Percentiles rank a stretch among this genome's conserved stretches.
Evolutionary conservation across 64 coral and sea anemone genomes (phyloP).

Genomic region (Montipora foliosa): DNA sequence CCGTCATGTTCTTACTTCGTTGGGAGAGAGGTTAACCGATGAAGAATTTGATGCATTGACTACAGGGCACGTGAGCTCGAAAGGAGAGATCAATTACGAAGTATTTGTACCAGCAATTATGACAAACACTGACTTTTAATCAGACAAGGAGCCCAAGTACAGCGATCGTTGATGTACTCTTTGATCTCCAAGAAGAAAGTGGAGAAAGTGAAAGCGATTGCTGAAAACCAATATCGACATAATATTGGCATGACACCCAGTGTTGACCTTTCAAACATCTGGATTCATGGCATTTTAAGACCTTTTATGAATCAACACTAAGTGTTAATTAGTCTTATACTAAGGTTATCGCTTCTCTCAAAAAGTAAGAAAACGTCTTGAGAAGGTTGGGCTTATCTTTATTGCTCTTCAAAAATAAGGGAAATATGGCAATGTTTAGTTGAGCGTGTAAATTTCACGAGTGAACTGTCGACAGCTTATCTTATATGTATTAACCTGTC

Average conservation of each 20-base stretch:
- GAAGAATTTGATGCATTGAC: slow-evolving; percentile 90
- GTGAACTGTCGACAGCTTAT: slow-evolving; percentile 27
- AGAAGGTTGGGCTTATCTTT: background rate
- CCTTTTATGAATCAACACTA: background rate
- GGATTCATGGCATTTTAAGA: background rate
- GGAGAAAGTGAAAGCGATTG: background rate
- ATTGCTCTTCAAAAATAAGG: background rate
- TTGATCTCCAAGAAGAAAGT: background rate
- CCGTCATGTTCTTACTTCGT: slow-evolving; percentile 88
- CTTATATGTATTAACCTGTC: background rate
- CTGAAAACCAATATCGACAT: slow-evolving; percentile 36
- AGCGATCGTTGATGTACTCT: background rate
- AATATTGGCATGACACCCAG: slow-evolving; percentile 16
- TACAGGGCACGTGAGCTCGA: slow-evolving; percentile 78
- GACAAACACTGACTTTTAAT: slow-evolving; percentile 22
- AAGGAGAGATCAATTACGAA: slow-evolving; percentile 91
- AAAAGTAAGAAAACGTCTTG: background rate
- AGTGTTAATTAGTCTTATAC: background rate
- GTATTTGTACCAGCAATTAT: slow-evolving; percentile 30
- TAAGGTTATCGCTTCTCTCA: background rate
- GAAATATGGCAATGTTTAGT: background rate
- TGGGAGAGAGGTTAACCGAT: slow-evolving; percentile 90
- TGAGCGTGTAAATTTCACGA: background rate
- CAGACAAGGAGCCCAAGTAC: too few species aligned
- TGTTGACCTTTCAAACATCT: slow-evolving; percentile 24